Percentiles rank a stretch among this genome's conserved stretches.
phyloP scores from a whole-genome alignment of 2,797 vertebrate genomes.

The Periophthalmus magnuspinnatus region DNA sequence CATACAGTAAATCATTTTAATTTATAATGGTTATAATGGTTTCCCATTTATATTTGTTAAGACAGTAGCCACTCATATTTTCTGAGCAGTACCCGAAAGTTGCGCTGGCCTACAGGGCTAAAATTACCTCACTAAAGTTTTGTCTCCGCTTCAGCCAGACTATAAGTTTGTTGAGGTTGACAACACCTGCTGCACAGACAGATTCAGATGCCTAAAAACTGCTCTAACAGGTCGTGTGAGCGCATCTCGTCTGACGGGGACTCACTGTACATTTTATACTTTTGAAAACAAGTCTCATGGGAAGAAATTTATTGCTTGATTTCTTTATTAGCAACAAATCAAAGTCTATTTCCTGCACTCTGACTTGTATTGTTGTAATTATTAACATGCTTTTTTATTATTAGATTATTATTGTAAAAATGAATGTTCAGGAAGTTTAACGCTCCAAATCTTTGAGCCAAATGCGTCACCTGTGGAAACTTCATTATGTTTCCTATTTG shows the following conservation, averaged over 20 bases:
- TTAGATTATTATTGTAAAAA: no score
- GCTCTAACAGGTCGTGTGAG: slow-evolving; percentile 72
- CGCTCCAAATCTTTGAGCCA: no score
- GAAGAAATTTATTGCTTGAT: slow-evolving; percentile 5
- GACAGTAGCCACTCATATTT: not conserved
- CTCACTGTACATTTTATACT: slow-evolving; percentile 18
- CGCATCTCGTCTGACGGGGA: slow-evolving; percentile 19
- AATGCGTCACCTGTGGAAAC: no score
- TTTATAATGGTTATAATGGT: no score
- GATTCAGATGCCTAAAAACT: slow-evolving; percentile 67
- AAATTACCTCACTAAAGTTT: not conserved
- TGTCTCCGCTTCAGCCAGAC: not conserved
- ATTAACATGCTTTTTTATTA: no score
- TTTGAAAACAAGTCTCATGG: not conserved
- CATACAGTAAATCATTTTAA: not conserved
- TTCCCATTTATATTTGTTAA: not conserved
- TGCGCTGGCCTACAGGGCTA: not conserved
- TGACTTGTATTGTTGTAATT: no score
- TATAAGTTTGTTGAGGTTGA: not conserved
- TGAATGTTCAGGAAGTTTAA: no score
- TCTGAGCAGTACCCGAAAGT: not conserved
- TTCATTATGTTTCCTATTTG: no score
- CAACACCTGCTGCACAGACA: slow-evolving; percentile 30
- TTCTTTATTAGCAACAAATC: not conserved
- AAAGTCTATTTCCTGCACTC: no score